Conservation (phyloP, 35 echinoderm and acorn worm genomes). For the Patiria miniata region DNA sequence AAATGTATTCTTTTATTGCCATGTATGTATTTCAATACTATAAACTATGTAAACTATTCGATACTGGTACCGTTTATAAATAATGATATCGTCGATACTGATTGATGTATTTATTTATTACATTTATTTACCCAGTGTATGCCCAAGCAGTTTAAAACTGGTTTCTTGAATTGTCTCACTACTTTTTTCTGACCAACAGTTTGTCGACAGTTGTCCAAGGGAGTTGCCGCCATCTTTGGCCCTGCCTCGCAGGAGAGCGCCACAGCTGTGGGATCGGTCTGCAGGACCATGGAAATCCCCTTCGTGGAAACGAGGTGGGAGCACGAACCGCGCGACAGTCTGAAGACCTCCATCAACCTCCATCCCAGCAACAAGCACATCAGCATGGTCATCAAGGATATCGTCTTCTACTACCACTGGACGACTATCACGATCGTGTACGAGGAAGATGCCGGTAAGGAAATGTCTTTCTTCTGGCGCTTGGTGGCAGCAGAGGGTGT, state of each 20-base stretch:
- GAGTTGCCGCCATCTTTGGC: conserved; percentile 74
- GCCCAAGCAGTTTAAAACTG: no score
- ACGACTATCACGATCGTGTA: conserved; percentile 70
- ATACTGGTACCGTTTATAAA: no score
- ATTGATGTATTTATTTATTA: no score
- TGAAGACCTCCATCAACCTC: conserved; percentile 57
- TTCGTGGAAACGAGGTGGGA: conserved; percentile 73
- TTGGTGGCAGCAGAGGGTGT: conserved; percentile 8
- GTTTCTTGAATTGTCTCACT: not conserved
- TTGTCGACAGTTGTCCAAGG: conserved; percentile 55
- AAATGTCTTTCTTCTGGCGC: not conserved
- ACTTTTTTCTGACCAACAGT: conserved; percentile 49
- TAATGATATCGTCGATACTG: no score
- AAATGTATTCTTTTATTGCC: no score
- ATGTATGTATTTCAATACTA: no score
- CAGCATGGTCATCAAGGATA: conserved; percentile 51
- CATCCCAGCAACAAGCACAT: conserved; percentile 57
- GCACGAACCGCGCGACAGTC: not conserved
- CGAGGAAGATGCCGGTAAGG: conserved; percentile 69
- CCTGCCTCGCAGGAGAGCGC: conserved; percentile 72
- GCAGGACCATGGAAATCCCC: conserved; percentile 77
- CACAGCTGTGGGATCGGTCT: conserved; percentile 59
- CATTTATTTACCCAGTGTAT: no score
- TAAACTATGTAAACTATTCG: no score
- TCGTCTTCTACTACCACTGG: conserved; percentile 64